Conservation (phyloP, 2,113 vertebrate genomes). For the Actenoides lindsayi region DNA sequence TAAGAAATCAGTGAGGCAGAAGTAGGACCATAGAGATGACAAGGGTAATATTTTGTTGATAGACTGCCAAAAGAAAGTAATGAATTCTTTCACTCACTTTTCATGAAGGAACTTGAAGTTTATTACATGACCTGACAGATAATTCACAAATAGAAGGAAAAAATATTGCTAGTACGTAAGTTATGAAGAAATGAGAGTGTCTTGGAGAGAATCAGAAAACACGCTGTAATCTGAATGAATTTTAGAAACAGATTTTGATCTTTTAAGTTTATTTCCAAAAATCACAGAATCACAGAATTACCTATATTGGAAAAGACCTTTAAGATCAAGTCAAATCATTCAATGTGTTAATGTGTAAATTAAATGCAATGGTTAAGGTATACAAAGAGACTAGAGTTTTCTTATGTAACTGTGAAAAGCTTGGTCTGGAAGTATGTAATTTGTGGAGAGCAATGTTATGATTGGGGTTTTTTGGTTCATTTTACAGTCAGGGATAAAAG, state of each 20-base stretch:
- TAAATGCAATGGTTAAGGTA: not conserved
- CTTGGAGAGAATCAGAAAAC: not conserved
- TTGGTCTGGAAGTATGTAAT: not conserved
- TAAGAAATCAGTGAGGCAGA: not conserved
- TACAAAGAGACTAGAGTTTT: not conserved
- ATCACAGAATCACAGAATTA: too few relatives aligned
- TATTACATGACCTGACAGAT: not conserved
- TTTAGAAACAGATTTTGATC: not conserved
- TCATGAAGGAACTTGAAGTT: not conserved
- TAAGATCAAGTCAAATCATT: too few relatives aligned
- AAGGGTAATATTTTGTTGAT: not conserved
- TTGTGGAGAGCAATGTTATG: not conserved
- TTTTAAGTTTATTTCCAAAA: not conserved
- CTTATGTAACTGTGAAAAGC: not conserved
- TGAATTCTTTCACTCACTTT: constrained; percentile 16
- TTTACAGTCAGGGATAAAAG: not conserved
- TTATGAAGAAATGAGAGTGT: not conserved
- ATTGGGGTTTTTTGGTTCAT: not conserved
- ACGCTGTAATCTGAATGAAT: not conserved
- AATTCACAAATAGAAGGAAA: not conserved
- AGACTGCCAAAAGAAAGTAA: not conserved
- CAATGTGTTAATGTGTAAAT: too few relatives aligned
- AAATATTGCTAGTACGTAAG: not conserved
- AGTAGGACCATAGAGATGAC: not conserved
- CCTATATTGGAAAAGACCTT: too few relatives aligned